These are phyloP conservation scores for Calycopis cecrops DNA, from an alignment of 1,140 invertebrate genomes.

Conservation along the genomic window DNA sequence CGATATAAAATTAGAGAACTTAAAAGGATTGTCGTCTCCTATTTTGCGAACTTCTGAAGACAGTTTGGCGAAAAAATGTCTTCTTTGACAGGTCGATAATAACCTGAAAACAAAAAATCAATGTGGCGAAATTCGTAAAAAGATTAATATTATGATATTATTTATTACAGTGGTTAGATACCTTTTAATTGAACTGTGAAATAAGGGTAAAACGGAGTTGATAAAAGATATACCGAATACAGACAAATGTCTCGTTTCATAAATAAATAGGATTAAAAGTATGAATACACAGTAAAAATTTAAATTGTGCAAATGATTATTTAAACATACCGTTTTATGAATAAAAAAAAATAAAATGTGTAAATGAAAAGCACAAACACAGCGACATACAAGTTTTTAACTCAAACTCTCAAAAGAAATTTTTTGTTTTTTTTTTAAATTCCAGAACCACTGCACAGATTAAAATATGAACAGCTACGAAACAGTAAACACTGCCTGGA, in stretches of 20 bases:
- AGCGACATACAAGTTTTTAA: conserved; percentile 43
- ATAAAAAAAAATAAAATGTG: conserved; percentile 37
- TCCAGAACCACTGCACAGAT: conserved; percentile 23
- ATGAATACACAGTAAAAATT: conserved; percentile 15
- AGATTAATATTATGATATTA: conserved; percentile 12
- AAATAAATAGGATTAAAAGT: conserved; percentile 7
- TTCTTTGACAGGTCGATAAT: conserved; percentile 72
- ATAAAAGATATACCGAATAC: background rate
- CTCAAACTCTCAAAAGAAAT: conserved; percentile 57
- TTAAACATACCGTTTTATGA: conserved; percentile 34
- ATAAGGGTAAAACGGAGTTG: background rate
- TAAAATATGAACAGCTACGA: background rate
- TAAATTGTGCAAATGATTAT: conserved; percentile 18
- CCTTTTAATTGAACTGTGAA: conserved; percentile 17
- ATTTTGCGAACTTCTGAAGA: conserved; percentile 69
- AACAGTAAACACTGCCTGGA: too few species aligned
- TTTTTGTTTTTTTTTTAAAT: conserved; percentile 28
- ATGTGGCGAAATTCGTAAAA: conserved; percentile 45
- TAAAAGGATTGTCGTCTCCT: conserved; percentile 74
- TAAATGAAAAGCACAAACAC: conserved; percentile 58
- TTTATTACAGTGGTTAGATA: conserved; percentile 13
- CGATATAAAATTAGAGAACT: conserved; percentile 73
- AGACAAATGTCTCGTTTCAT: background rate
- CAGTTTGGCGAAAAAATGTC: conserved; percentile 68
- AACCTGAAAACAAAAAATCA: conserved; percentile 74